Evolutionary conservation across 2,113 vertebrate genomes (phyloP), one percentile per base, ranked within the genome.

Genomic region (Polyodon spathula): DNA sequence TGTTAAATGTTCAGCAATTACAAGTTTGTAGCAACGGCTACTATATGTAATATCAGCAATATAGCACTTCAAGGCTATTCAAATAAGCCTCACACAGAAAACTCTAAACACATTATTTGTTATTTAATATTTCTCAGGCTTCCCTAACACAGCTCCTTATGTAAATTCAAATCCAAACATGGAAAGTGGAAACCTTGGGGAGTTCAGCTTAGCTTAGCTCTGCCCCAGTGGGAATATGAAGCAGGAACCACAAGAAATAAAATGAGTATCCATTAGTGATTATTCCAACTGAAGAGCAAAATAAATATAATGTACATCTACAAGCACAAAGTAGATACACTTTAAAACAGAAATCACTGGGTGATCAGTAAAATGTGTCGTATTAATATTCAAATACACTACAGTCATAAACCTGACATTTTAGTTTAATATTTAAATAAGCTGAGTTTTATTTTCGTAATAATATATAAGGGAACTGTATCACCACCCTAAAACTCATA

Each of bases 1-100:
- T 43, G 57, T 58, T 12, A n/a, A n/a, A 58, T 58, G 40, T 58
- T 44, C 57, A 58, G 57, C 57, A 58, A 58, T 58, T 58, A 58
- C n/a, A 16, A 54, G 53, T 54, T 54, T 54, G 57, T 39, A 15
- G 57, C 57, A 42, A 58, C 17, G 57, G 43, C 57, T 54, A 58
- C 43, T 17, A 58, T 58, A 15, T 43, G 53, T 54, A n/a, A 58
- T 56, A 40, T 58, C 57, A 58, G 57, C 16, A 54, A 54, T 54
- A 16, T 17, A 54, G 53, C 40, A 58, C 57, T 58, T 58, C 56
- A 58, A 43, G 57, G 39, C 57, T 43, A 44, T 43, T 58, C 57
- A 43, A 15, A 17, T 12, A 54, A 37, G 16, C 16, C 8, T 16
- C 15, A 37, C 37, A 37, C 37, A 37, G 53, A 54, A 54, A 54